A percentile compares a stretch with the other conserved stretches of the same genome.
Evolutionary conservation across 2,797 vertebrate genomes (phyloP).

Genomic region (Thunnus albacares): DNA sequence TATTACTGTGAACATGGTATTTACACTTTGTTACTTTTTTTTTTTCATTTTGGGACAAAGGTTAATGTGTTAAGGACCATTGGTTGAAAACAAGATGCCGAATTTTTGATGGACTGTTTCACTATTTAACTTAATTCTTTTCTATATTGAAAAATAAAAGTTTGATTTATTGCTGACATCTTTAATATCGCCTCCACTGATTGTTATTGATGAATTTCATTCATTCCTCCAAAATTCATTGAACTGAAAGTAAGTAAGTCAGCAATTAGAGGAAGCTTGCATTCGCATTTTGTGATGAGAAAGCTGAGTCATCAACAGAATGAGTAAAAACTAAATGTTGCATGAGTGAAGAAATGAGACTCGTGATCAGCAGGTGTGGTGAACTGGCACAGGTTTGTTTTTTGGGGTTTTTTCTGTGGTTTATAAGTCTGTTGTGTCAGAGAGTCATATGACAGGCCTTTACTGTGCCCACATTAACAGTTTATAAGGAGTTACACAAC

Average conservation of each 20-base stretch:
- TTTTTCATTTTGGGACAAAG: slow-evolving; percentile 84
- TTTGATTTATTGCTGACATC: slow-evolving; percentile 84
- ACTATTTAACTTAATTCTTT: slow-evolving; percentile 87
- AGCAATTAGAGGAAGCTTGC: too few relatives aligned
- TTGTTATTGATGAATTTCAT: neutral
- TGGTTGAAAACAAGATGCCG: slow-evolving; percentile 80
- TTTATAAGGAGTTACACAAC: neutral
- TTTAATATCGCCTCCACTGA: slow-evolving; percentile 49
- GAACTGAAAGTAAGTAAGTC: neutral
- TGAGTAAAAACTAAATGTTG: neutral
- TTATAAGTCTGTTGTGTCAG: neutral
- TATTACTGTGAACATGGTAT: slow-evolving; percentile 97
- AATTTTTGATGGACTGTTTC: slow-evolving; percentile 86
- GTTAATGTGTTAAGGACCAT: slow-evolving; percentile 85
- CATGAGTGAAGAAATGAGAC: slow-evolving; percentile 9
- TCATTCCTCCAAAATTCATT: neutral
- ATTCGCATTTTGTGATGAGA: neutral
- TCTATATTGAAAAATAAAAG: slow-evolving; percentile 86
- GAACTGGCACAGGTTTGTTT: neutral
- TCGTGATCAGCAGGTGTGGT: slow-evolving; percentile 46
- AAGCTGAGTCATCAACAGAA: neutral
- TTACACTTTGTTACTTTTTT: slow-evolving; percentile 88
- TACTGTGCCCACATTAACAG: neutral
- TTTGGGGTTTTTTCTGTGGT: neutral
- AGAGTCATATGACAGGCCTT: slow-evolving; percentile 11